phyloP scores from a whole-genome alignment of 2,888 invertebrate genomes.

The Andrena trimmerana region DNA sequence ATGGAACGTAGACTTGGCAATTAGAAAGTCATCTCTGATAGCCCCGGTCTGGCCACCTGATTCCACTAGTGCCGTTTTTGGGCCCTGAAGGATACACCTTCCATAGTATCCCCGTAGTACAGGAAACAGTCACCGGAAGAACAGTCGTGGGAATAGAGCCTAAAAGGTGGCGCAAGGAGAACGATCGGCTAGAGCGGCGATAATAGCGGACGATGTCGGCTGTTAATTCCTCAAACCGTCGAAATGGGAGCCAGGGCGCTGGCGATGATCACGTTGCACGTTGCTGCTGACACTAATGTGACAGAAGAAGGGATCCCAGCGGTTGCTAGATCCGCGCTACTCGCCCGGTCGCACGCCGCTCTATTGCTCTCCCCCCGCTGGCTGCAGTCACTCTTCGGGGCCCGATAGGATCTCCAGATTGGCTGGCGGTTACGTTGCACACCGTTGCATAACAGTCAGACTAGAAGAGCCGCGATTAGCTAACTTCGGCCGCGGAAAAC shows the following conservation, averaged over 20 bases:
- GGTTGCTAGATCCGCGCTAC: constrained; percentile 38
- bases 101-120: not conserved
- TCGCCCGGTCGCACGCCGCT: constrained; percentile 40
- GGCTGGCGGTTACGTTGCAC: constrained; percentile 42
- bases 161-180: constrained; percentile 3
- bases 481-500: constrained; percentile 21
- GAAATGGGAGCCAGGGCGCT: constrained; percentile 13
- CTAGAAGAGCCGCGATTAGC: constrained; percentile 33
- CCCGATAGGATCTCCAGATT: constrained; percentile 55
- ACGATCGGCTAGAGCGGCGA: constrained; percentile 1
- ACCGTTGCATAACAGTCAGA: constrained; percentile 43
- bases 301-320: constrained; percentile 34
- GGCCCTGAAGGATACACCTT: not conserved
- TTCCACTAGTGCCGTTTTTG: not conserved
- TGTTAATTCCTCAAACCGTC: constrained; percentile 19
- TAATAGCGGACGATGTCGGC: not conserved
- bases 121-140: constrained; percentile 37
- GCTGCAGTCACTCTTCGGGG: constrained; percentile 42
- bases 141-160: constrained; percentile 45
- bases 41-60: no score
- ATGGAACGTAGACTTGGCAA: constrained; percentile 3
- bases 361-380: constrained; percentile 36
- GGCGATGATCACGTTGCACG: constrained; percentile 55
- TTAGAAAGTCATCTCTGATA: constrained; percentile 10
- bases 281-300: constrained; percentile 55